phyloP scores from a whole-genome alignment of 1,140 invertebrate species.

The Musca domestica region DNA sequence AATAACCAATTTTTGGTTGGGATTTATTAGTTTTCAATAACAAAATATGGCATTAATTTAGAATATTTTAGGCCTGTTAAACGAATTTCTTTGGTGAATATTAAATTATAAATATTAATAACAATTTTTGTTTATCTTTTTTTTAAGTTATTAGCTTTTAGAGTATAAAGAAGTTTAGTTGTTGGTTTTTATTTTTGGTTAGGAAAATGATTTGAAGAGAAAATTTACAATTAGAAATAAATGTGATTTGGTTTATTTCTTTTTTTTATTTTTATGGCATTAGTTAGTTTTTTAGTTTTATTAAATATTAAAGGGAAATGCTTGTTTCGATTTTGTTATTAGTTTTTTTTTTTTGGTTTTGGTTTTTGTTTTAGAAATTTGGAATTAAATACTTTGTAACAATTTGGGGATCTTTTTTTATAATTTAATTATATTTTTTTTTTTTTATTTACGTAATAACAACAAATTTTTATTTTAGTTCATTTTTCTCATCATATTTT shows the following conservation, averaged over 20 bases:
- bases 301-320: constrained; percentile 1
- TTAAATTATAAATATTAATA: no score
- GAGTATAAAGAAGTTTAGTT: constrained; percentile 3
- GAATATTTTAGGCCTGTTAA: no score
- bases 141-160: neutral
- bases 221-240: neutral
- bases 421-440: constrained; percentile 3
- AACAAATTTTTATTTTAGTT: constrained; percentile 14
- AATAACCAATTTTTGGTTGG: neutral
- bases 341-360: neutral
- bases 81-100: no score
- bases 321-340: neutral
- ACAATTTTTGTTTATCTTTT: neutral
- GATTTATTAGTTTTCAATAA: neutral
- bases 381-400: constrained; percentile 14
- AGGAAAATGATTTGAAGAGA: neutral
- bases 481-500: neutral
- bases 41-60: neutral
- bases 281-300: constrained; percentile 1
- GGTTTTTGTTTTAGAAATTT: neutral
- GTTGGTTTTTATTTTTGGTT: neutral
- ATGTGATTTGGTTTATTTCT: neutral
- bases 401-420: neutral
- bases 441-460: constrained; percentile 9
- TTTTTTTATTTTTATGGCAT: neutral